Base-by-base conservation (phyloP, 2,888 invertebrate species). In the Oasisia sp. region DNA sequence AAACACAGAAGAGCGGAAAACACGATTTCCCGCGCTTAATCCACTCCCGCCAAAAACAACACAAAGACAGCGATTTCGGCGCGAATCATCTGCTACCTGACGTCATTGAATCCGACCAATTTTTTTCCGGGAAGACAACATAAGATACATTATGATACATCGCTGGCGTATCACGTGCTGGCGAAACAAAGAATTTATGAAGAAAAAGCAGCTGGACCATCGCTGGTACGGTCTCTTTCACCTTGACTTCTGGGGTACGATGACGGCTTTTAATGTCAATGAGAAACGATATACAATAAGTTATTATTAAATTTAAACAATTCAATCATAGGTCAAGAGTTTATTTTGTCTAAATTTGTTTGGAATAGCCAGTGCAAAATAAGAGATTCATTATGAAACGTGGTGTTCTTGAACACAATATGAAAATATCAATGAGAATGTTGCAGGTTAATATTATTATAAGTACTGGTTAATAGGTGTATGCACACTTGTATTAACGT, bases 11-110 rank as follows among this genome's bases (percentile, higher is more conserved):
- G 19, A 74, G n/a, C n/a, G 7, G 7, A 74, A 74, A 74, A 74
- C 74, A 74, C 74, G 7, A 74, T 74, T 74, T 74, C 74, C 74
- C 74, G 74, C 74, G 74, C 74, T 74, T 74, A 74, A 74, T 74
- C 19, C 74, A 74, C 74, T 74, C 74, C 74, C 74, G 74, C 74
- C 74, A 74, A 74, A 38, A 74, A 74, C 74, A 74, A 74, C 74
- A 74, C 74, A 74, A 74, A 74, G 74, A 74, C 74, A 74, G 74
- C 74, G 74, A 74, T 74, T 74, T 74, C 74, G 74, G 74, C 74
- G 74, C 74, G 74, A 74, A 74, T 74, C 74, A 74, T 74, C 74
- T 74, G 74, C 74, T 74, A 74, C 74, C 1, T 74, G 74, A 74
- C 74, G 74, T 74, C 74, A 19, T 74, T n/a, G 27, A 74, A 74